Percentiles rank a stretch among this genome's conserved stretches.
Evolutionary conservation across 1,140 invertebrate genomes (phyloP).

Genomic region (Bactericera cockerelli): DNA sequence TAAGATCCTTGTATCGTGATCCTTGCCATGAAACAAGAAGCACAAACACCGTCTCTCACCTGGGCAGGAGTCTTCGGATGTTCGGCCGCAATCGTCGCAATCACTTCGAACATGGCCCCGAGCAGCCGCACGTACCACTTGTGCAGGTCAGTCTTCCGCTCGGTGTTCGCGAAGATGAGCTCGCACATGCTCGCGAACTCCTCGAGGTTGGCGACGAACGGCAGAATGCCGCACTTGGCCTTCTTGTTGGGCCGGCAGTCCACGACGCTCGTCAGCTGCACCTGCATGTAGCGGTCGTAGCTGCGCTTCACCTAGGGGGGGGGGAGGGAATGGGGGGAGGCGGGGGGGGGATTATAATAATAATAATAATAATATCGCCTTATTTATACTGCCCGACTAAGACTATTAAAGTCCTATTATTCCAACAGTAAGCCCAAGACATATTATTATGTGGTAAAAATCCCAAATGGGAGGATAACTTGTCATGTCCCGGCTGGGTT

Average conservation of each 20-base stretch:
- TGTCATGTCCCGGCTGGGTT: too few relatives aligned
- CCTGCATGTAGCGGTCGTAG: conserved; percentile 85
- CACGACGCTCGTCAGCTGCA: conserved; percentile 65
- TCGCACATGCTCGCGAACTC: conserved; percentile 76
- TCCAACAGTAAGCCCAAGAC: too few relatives aligned
- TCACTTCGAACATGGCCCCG: conserved; percentile 70
- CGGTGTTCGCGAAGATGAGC: conserved; percentile 69
- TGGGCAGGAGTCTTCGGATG: conserved; percentile 87
- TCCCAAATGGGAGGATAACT: too few relatives aligned
- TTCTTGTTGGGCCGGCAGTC: conserved; percentile 54
- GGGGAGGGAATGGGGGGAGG: too few relatives aligned
- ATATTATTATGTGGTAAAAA: too few relatives aligned
- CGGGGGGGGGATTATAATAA: too few relatives aligned
- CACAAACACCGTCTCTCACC: too few relatives aligned
- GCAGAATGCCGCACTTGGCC: conserved; percentile 78
- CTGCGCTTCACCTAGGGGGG: conserved; percentile 49
- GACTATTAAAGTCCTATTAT: too few relatives aligned
- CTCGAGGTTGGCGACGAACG: conserved; percentile 82
- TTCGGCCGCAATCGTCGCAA: conserved; percentile 60
- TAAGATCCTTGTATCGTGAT: too few relatives aligned
- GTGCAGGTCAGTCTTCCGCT: conserved; percentile 84
- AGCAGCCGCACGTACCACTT: conserved; percentile 85
- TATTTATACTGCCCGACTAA: too few relatives aligned
- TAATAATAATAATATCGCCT: too few relatives aligned
- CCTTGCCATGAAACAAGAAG: too few relatives aligned